A percentile compares a stretch with the other conserved stretches of the same genome.
Evolutionary conservation across 2,113 vertebrate species (phyloP).

Genomic region (Anser cygnoides): DNA sequence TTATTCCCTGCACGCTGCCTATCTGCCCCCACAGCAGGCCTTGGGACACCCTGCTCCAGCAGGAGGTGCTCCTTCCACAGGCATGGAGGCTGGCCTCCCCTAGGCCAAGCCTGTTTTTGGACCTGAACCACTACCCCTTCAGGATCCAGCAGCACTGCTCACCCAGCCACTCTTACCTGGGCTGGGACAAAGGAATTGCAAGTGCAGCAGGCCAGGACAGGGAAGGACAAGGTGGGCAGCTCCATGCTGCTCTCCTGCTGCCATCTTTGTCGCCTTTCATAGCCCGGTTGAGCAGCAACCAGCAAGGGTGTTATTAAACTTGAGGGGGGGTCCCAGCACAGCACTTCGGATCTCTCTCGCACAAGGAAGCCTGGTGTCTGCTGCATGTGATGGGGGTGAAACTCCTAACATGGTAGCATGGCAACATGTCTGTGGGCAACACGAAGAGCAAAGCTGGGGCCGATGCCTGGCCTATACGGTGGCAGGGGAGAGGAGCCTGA

Average conservation of each 20-base stretch:
- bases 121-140: accelerated
- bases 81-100: accelerated
- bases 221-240: background rate
- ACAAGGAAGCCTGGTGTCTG: accelerated
- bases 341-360: accelerated
- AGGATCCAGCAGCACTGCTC: accelerated
- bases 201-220: background rate
- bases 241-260: accelerated
- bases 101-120: accelerated
- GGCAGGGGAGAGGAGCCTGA: background rate
- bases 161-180: accelerated
- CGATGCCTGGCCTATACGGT: background rate
- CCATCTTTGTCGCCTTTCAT: background rate
- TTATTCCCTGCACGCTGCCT: accelerated
- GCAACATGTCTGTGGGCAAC: background rate
- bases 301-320: background rate
- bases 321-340: accelerated
- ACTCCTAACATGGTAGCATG: background rate
- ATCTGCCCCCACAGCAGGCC: accelerated
- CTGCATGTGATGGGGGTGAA: accelerated
- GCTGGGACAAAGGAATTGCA: accelerated
- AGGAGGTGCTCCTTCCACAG: background rate
- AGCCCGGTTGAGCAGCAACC: accelerated
- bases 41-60: accelerated
- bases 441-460: accelerated